These are phyloP conservation scores for Onychomys leucogaster DNA, from an alignment of 2,797 vertebrate species.

Conservation along the genomic window DNA sequence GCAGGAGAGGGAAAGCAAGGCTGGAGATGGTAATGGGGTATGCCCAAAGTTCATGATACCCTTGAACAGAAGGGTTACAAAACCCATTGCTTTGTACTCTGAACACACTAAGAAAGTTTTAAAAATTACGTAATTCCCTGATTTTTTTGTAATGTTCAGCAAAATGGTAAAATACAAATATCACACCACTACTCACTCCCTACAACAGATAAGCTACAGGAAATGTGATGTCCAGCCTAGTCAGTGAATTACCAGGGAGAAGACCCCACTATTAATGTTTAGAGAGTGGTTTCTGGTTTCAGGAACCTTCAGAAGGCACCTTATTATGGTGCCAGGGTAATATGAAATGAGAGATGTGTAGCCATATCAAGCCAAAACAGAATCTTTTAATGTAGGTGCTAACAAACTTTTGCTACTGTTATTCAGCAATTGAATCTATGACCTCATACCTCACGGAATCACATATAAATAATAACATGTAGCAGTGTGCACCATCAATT, in stretches of 20 bases:
- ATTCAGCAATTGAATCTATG: not conserved
- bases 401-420: not conserved
- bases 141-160: not conserved
- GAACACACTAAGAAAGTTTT: not conserved
- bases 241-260: not conserved
- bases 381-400: not conserved
- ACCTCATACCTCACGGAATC: no score
- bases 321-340: not conserved
- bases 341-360: not conserved
- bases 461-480: not conserved
- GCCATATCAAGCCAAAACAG: rapidly evolving
- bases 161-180: not conserved
- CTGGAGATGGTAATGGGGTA: not conserved
- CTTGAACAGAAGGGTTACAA: not conserved
- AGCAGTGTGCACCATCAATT: not conserved
- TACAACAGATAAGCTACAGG: not conserved
- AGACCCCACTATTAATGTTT: not conserved
- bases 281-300: not conserved
- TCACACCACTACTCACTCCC: rapidly evolving
- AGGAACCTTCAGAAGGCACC: not conserved
- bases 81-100: not conserved
- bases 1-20: not conserved
- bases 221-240: not conserved
- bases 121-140: not conserved
- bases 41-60: not conserved